Evolutionary conservation across 2,888 invertebrate species (phyloP).

Genomic region (Melinaea menophilus): DNA sequence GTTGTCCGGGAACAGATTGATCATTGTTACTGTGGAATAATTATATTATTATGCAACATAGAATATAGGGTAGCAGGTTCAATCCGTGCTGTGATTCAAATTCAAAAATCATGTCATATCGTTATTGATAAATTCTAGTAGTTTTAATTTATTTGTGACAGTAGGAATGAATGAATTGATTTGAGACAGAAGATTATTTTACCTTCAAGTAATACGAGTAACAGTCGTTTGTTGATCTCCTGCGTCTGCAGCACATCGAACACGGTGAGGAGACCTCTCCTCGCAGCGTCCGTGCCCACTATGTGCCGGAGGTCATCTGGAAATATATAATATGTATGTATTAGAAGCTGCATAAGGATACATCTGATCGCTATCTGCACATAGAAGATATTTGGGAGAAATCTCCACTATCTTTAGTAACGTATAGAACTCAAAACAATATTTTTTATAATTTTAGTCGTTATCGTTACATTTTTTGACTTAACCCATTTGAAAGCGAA

Average conservation of each 20-base stretch:
- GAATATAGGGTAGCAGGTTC: neutral
- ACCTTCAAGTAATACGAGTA: constrained; percentile 91
- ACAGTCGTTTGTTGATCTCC: constrained; percentile 88
- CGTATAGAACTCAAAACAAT: too few species aligned
- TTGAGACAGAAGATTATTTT: constrained; percentile 31
- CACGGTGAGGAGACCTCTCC: constrained; percentile 88
- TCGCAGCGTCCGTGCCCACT: constrained; percentile 92
- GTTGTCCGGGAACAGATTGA: constrained; percentile 88
- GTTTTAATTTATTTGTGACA: too few species aligned
- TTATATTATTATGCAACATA: neutral
- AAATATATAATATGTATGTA: constrained; percentile 34
- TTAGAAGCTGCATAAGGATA: neutral
- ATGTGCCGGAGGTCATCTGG: constrained; percentile 92
- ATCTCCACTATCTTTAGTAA: neutral
- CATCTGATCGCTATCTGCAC: neutral
- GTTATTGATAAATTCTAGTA: too few species aligned
- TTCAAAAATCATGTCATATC: too few species aligned
- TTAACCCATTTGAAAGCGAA: too few species aligned
- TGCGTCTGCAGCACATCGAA: constrained; percentile 94
- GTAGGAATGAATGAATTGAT: too few species aligned
- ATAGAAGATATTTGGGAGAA: neutral
- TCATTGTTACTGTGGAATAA: constrained; percentile 68
- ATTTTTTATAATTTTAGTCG: too few species aligned
- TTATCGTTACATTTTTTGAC: too few species aligned
- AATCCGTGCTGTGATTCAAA: too few species aligned